phyloP scores from a whole-genome alignment of 2,113 vertebrate species.

The Psammodynastes pulverulentus region DNA sequence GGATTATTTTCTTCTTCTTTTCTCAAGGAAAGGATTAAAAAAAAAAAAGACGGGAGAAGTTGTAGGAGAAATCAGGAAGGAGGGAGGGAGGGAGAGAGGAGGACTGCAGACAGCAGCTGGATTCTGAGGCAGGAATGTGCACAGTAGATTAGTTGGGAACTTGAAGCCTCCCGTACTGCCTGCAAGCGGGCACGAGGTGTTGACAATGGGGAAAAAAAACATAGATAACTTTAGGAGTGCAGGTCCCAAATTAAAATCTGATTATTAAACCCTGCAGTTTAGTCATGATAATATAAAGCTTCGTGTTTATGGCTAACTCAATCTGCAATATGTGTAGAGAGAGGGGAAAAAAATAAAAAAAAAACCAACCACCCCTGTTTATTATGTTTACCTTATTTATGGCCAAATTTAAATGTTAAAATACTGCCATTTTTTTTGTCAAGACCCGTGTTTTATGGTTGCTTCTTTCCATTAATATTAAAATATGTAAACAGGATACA shows the following conservation, averaged over 20 bases:
- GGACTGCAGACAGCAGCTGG: not conserved
- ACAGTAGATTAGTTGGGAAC: not conserved
- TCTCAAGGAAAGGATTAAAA: not conserved
- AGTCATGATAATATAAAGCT: slow-evolving; percentile 35
- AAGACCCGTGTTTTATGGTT: slow-evolving; percentile 35
- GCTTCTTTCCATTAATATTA: slow-evolving; percentile 53
- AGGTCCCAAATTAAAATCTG: slow-evolving; percentile 50
- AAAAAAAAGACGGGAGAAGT: not conserved
- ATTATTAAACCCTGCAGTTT: slow-evolving; percentile 42
- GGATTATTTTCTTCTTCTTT: not conserved
- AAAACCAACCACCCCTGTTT: not conserved
- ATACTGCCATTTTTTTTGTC: slow-evolving; percentile 24
- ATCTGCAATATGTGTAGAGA: slow-evolving; percentile 22
- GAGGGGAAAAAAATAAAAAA: slow-evolving; percentile 13
- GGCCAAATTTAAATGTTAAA: slow-evolving; percentile 53
- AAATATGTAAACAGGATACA: slow-evolving; percentile 42
- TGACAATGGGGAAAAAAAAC: slow-evolving; percentile 27
- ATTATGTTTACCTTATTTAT: slow-evolving; percentile 49
- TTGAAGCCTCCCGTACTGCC: not conserved
- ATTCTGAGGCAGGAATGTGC: not conserved
- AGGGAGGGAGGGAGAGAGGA: not conserved
- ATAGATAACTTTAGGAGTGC: slow-evolving; percentile 21
- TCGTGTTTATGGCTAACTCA: slow-evolving; percentile 46
- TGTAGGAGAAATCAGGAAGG: not conserved
- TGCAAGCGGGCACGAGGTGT: slow-evolving; percentile 14